Percentiles rank a stretch among this genome's conserved stretches.
Evolutionary conservation across 2,888 invertebrate species (phyloP).

Genomic region (Brachyptera putata): DNA sequence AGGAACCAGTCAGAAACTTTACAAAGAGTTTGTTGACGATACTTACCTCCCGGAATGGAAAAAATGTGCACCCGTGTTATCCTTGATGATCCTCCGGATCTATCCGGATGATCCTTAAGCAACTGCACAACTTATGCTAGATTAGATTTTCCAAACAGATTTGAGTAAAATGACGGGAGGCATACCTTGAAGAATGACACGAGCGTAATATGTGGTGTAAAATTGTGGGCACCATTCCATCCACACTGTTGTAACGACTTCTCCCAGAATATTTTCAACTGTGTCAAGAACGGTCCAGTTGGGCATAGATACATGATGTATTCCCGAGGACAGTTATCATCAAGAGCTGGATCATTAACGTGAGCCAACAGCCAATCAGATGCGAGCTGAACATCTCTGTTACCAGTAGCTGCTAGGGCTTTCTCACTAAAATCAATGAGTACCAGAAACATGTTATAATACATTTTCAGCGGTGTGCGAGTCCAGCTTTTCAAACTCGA

Average conservation of each 20-base stretch:
- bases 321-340: constrained; percentile 72
- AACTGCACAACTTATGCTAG: too few relatives aligned
- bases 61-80: too few relatives aligned
- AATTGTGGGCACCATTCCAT: constrained; percentile 89
- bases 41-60: too few relatives aligned
- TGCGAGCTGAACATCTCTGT: constrained; percentile 80
- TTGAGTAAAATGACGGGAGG: too few relatives aligned
- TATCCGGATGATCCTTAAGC: too few relatives aligned
- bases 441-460: too few relatives aligned
- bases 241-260: constrained; percentile 69
- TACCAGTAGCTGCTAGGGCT: constrained; percentile 84
- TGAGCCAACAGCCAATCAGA: constrained; percentile 89
- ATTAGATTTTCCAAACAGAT: too few relatives aligned
- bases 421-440: constrained; percentile 62
- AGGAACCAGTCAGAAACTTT: constrained; percentile 18
- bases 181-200: constrained; percentile 87
- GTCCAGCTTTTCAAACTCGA: too few relatives aligned
- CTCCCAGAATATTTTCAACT: constrained; percentile 72
- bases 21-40: too few relatives aligned
- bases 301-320: constrained; percentile 87
- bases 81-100: too few relatives aligned
- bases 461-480: too few relatives aligned
- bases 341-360: constrained; percentile 77
- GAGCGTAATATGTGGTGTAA: constrained; percentile 84
- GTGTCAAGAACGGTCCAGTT: constrained; percentile 66